Conservation (phyloP, 2,888 invertebrate genomes). For the Cheilosia impressa region DNA sequence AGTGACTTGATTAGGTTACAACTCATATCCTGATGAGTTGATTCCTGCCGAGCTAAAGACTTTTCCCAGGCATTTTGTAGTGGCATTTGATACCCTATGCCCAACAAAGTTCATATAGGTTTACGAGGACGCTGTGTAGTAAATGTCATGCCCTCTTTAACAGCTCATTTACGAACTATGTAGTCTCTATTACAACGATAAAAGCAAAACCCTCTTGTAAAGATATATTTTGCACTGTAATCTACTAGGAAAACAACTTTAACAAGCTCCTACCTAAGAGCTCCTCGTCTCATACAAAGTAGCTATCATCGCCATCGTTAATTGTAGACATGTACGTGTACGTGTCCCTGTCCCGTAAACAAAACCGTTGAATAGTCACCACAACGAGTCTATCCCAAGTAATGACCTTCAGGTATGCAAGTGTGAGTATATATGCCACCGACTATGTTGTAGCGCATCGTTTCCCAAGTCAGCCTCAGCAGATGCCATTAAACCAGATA, state of each 20-base stretch:
- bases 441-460: constrained; percentile 36
- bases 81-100: no score
- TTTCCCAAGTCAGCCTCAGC: constrained; percentile 37
- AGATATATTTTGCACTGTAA: not conserved
- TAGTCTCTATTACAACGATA: not conserved
- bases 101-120: no score
- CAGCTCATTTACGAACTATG: no score
- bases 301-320: constrained; percentile 20
- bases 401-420: constrained; percentile 66
- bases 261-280: constrained; percentile 9
- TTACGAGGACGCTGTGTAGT: no score
- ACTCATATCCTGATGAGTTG: no score
- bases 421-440: constrained; percentile 21
- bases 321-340: constrained; percentile 1
- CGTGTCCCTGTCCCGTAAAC: constrained; percentile 26
- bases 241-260: constrained; percentile 38
- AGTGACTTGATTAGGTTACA: no score
- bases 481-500: constrained; percentile 41
- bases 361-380: constrained; percentile 52
- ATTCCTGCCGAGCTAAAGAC: no score
- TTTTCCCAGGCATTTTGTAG: no score
- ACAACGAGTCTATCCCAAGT: constrained; percentile 55
- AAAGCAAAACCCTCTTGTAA: not conserved
- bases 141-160: no score
- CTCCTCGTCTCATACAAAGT: not conserved